Percentiles rank a stretch among this genome's conserved stretches.
phyloP scores from a whole-genome alignment of 2,888 invertebrate species.

The Balanococcus diminutus region DNA sequence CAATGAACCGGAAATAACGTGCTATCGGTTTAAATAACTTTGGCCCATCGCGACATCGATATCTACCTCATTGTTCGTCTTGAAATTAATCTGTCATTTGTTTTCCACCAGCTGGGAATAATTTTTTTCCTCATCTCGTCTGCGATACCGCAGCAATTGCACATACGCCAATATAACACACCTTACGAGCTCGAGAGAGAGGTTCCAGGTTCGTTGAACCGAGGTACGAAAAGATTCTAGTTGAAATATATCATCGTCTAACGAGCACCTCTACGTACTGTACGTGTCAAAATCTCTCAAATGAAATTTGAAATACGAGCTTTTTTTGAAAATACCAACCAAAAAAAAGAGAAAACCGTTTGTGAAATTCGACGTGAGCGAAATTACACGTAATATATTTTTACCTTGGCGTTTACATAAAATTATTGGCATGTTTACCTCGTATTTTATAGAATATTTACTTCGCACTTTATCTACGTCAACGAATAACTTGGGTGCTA shows the following conservation, averaged over 20 bases:
- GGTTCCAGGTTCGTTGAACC: slow-evolving; percentile 2
- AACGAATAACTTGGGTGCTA: neutral
- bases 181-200: too few relatives aligned
- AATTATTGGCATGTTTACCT: slow-evolving; percentile 28
- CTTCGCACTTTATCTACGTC: neutral
- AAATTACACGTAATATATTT: neutral
- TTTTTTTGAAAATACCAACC: neutral
- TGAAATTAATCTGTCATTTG: slow-evolving; percentile 18
- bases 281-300: neutral
- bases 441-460: slow-evolving; percentile 18
- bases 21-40: slow-evolving; percentile 24
- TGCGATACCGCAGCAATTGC: neutral
- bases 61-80: neutral
- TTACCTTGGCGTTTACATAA: neutral
- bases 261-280: neutral
- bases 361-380: neutral
- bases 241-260: neutral
- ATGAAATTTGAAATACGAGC: slow-evolving; percentile 27
- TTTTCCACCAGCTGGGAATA: neutral
- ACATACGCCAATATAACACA: neutral
- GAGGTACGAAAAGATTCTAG: neutral
- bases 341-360: neutral
- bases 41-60: slow-evolving; percentile 13
- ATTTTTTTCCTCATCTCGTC: neutral
- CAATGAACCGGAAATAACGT: slow-evolving; percentile 9